These are phyloP conservation scores for Ivindomyrus marchei DNA, from an alignment of 2,113 vertebrate species.

Conservation along the genomic window DNA sequence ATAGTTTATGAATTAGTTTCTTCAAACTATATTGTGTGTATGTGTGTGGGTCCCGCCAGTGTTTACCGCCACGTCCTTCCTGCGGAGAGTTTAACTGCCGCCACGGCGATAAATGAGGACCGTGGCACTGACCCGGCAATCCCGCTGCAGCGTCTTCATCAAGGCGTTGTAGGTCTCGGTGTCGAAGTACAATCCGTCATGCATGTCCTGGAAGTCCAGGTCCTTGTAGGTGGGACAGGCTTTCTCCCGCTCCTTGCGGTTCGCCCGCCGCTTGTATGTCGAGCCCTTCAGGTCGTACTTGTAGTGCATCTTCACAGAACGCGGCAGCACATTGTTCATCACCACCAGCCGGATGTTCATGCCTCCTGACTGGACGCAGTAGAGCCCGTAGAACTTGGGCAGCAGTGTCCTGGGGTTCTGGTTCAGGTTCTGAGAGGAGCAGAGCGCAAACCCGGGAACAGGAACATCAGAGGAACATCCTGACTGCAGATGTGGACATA, in stretches of 20 bases:
- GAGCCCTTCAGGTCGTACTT: conserved; percentile 43
- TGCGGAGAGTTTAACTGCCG: neutral
- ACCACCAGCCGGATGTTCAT: conserved; percentile 24
- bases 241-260: conserved; percentile 73
- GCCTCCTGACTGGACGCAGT: conserved; percentile 21
- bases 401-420: conserved; percentile 23
- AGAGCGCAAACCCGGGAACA: neutral
- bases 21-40: neutral
- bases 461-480: neutral
- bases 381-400: conserved; percentile 23
- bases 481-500: neutral
- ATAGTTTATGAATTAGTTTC: neutral
- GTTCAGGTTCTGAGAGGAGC: conserved; percentile 22
- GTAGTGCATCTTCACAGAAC: conserved; percentile 41
- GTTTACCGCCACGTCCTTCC: neutral
- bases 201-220: conserved; percentile 63
- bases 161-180: conserved; percentile 67
- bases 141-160: conserved; percentile 74
- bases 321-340: conserved; percentile 21
- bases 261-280: conserved; percentile 48
- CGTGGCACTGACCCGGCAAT: conserved; percentile 64
- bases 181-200: conserved; percentile 72
- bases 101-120: neutral
- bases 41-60: neutral
- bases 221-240: conserved; percentile 76